Conservation (phyloP, 2,888 invertebrate genomes). For the Trichogramma evanescens region DNA sequence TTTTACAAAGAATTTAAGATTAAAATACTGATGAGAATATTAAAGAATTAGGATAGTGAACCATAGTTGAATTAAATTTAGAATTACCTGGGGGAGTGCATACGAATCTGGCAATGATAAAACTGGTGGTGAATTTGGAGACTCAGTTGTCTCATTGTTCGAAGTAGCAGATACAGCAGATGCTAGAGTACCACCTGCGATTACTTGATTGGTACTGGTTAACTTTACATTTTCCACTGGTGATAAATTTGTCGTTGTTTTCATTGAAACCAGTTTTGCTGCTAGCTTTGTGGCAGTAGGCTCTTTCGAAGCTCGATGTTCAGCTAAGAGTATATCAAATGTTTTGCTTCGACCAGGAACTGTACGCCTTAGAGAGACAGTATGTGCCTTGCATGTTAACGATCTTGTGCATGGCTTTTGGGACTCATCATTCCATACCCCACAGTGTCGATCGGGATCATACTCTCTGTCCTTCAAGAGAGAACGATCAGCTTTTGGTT, state of each 20-base stretch:
- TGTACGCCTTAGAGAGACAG: conserved; percentile 62
- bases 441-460: conserved; percentile 78
- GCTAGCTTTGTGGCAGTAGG: too few species aligned
- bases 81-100: conserved; percentile 44
- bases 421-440: conserved; percentile 63
- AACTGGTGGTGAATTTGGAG: conserved; percentile 49
- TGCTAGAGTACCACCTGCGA: neutral
- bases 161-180: neutral
- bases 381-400: conserved; percentile 65
- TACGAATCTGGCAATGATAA: conserved; percentile 44
- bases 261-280: conserved; percentile 30
- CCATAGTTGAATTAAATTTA: too few species aligned
- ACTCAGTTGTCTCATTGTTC: conserved; percentile 39
- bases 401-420: conserved; percentile 72
- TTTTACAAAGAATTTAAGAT: neutral
- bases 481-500: conserved; percentile 42
- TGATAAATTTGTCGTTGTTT: conserved; percentile 19
- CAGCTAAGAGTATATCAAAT: conserved; percentile 68
- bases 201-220: conserved; percentile 27
- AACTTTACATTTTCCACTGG: conserved; percentile 20
- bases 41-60: neutral
- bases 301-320: conserved; percentile 64
- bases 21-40: neutral
- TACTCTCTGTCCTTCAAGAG: conserved; percentile 58
- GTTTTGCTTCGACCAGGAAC: conserved; percentile 66